Percentiles rank a stretch among this genome's conserved stretches.
phyloP scores from a whole-genome alignment of 2,888 invertebrate genomes.

The Chrysomela aeneicollis region DNA sequence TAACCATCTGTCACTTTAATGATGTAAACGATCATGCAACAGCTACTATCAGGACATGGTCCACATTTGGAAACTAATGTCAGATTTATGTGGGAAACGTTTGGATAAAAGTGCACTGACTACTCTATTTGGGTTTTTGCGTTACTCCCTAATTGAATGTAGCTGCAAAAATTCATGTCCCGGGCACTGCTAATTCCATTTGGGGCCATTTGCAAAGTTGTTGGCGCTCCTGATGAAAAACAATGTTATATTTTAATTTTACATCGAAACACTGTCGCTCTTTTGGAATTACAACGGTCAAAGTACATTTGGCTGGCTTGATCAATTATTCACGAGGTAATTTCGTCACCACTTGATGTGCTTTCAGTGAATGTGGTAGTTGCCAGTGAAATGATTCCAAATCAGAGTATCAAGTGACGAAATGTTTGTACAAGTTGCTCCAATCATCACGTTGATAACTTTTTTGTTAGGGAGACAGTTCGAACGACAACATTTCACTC shows the following conservation, averaged over 20 bases:
- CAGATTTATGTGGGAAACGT: too few species aligned
- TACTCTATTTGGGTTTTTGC: too few species aligned
- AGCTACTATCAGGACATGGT: not conserved
- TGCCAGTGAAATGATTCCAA: not conserved
- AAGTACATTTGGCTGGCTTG: not conserved
- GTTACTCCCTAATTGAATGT: constrained; percentile 30
- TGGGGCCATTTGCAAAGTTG: constrained; percentile 24
- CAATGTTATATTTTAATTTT: not conserved
- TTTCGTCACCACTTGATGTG: not conserved
- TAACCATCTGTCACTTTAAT: constrained; percentile 4
- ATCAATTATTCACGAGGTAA: not conserved
- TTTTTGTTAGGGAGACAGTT: too few species aligned
- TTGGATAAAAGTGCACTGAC: too few species aligned
- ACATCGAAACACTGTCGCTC: not conserved
- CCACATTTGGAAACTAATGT: not conserved
- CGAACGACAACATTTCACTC: too few species aligned
- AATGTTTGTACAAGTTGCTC: too few species aligned
- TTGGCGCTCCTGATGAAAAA: constrained; percentile 1
- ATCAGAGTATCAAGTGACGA: too few species aligned
- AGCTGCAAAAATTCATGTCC: constrained; percentile 29
- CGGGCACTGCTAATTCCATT: constrained; percentile 20
- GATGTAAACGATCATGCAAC: not conserved
- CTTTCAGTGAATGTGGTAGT: not conserved
- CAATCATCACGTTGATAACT: too few species aligned
- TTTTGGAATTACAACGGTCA: not conserved